Conservation (phyloP, 2,113 vertebrate species). For the Elaphurus davidianus region DNA sequence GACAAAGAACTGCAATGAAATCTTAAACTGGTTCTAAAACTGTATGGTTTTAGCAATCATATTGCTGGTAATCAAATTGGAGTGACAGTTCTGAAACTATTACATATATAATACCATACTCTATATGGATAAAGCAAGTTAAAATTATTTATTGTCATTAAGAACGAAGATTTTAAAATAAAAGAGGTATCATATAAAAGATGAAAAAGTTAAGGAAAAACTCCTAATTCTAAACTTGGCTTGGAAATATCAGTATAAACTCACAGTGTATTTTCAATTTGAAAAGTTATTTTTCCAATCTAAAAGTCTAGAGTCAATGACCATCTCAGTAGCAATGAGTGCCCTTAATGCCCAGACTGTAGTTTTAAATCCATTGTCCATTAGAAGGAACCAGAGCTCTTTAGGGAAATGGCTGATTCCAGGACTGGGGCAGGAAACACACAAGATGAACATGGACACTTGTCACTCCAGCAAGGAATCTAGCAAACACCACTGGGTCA, state of each 20-base stretch:
- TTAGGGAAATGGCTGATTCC: not conserved
- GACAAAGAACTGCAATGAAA: not conserved
- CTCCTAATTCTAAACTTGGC: not conserved
- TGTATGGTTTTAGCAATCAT: not conserved
- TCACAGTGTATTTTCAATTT: not conserved
- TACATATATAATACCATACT: not conserved
- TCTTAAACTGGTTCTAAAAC: not conserved
- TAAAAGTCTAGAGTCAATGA: not conserved
- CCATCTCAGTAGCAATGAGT: not conserved
- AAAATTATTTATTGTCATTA: not conserved
- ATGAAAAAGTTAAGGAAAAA: not conserved
- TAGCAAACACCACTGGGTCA: not conserved
- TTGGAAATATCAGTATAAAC: not conserved
- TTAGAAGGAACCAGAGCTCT: not conserved
- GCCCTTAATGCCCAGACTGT: not conserved
- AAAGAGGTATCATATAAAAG: not conserved
- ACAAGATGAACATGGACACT: not conserved
- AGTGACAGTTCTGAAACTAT: not conserved
- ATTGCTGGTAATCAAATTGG: not conserved
- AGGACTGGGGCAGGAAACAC: not conserved
- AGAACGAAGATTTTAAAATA: conserved; percentile 15
- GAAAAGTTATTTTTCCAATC: not conserved
- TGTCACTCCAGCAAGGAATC: not conserved
- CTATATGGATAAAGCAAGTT: not conserved
- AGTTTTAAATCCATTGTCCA: not conserved